Conservation (phyloP, 2,113 vertebrate genomes). For the Arothron firmamentum region DNA sequence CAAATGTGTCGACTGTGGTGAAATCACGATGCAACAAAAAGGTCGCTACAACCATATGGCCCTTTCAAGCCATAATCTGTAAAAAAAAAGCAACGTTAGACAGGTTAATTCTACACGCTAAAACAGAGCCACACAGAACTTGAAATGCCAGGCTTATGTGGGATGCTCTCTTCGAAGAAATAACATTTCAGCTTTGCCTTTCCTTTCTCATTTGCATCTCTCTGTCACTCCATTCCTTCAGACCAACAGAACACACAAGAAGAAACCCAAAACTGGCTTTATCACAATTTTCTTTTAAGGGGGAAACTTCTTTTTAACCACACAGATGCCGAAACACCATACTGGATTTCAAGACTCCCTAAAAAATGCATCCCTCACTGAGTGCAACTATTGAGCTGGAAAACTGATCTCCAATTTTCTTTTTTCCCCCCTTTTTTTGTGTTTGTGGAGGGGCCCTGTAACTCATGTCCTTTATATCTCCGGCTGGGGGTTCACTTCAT, state of each 20-base stretch:
- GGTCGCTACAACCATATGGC: neutral
- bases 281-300: constrained; percentile 24
- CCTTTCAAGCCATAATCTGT: too few relatives aligned
- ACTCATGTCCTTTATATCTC: constrained; percentile 73
- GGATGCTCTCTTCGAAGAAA: too few relatives aligned
- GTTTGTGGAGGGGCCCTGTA: constrained; percentile 53
- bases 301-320: constrained; percentile 44
- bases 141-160: too few relatives aligned
- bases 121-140: neutral
- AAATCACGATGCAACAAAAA: too few relatives aligned
- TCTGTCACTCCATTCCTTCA: constrained; percentile 16
- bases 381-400: constrained; percentile 48
- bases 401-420: constrained; percentile 55
- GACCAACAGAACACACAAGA: constrained; percentile 39
- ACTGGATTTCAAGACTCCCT: constrained; percentile 32
- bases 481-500: constrained; percentile 65
- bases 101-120: neutral
- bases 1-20: constrained; percentile 8
- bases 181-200: too few relatives aligned
- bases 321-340: constrained; percentile 9
- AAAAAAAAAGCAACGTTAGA: too few relatives aligned
- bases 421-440: constrained; percentile 19
- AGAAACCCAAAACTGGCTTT: constrained; percentile 32
- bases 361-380: constrained; percentile 25
- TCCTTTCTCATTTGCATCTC: constrained; percentile 25